A percentile compares a stretch with the other conserved stretches of the same genome.
Evolutionary conservation across 2,888 invertebrate genomes (phyloP).

Genomic region (Hirtodrosophila duncani): DNA sequence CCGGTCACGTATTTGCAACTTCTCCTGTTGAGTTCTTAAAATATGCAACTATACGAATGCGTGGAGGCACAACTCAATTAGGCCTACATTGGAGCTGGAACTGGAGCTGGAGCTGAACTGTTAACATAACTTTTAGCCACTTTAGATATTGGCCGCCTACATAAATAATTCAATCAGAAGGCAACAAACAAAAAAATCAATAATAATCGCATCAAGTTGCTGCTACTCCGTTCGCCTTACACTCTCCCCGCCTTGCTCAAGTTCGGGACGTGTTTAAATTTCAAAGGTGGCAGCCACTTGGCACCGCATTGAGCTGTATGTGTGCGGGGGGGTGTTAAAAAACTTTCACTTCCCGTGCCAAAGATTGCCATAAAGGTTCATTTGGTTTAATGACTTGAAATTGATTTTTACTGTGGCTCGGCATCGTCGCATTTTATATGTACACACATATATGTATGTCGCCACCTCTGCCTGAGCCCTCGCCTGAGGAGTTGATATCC

Average conservation of each 20-base stretch:
- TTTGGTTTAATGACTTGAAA: slow-evolving; percentile 75
- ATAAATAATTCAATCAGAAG: slow-evolving; percentile 57
- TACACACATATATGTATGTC: slow-evolving; percentile 25
- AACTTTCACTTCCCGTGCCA: slow-evolving; percentile 39
- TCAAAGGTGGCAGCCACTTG: slow-evolving; percentile 25
- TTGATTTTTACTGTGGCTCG: slow-evolving; percentile 73
- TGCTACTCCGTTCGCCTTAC: slow-evolving; percentile 32
- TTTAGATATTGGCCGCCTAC: too few relatives aligned
- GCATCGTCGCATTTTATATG: slow-evolving; percentile 59
- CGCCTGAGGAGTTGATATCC: slow-evolving; percentile 31
- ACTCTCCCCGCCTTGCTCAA: slow-evolving; percentile 10
- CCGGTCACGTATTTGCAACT: too few relatives aligned
- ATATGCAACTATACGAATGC: too few relatives aligned
- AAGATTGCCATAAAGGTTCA: slow-evolving; percentile 65
- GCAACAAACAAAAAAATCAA: slow-evolving; percentile 52
- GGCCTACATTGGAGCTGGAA: too few relatives aligned
- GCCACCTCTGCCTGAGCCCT: background rate
- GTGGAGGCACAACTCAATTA: slow-evolving; percentile 39
- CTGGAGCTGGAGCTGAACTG: too few relatives aligned
- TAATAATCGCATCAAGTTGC: slow-evolving; percentile 57
- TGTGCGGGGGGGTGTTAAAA: slow-evolving; percentile 7
- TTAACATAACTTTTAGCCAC: slow-evolving; percentile 9
- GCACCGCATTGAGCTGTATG: slow-evolving; percentile 24
- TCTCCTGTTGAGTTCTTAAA: too few relatives aligned
- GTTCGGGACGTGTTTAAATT: slow-evolving; percentile 41